Conservation (phyloP, 92 coral and sea anemone species). For the Desmophyllum pertusum region DNA sequence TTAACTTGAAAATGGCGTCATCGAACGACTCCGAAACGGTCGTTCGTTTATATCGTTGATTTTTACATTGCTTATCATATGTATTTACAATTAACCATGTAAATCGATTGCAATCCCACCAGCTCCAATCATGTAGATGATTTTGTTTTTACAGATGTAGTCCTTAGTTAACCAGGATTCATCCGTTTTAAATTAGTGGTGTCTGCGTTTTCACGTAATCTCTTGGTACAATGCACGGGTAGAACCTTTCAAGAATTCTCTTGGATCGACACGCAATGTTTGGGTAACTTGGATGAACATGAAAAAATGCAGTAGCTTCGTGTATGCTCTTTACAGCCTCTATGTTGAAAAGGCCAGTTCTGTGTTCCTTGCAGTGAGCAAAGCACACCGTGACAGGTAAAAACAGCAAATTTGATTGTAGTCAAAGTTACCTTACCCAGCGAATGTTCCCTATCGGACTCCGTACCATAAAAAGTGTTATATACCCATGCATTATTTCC, state of each 20-base stretch:
- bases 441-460: neutral
- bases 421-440: neutral
- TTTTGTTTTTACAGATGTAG: too few relatives aligned
- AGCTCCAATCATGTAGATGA: neutral
- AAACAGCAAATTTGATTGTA: neutral
- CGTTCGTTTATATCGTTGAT: too few relatives aligned
- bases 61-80: too few relatives aligned
- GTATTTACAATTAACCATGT: neutral
- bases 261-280: neutral
- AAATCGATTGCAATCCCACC: neutral
- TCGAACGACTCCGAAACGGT: too few relatives aligned
- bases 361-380: neutral
- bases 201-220: neutral
- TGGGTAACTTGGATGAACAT: conserved; percentile 10
- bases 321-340: conserved; percentile 24
- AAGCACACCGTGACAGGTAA: neutral
- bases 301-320: conserved; percentile 20
- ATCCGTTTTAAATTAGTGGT: too few relatives aligned
- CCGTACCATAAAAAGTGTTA: neutral
- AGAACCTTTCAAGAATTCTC: neutral
- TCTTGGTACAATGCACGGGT: neutral
- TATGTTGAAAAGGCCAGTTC: neutral
- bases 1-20: too few relatives aligned
- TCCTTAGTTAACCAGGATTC: neutral
- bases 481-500: neutral